Evolutionary conservation across 2,113 vertebrate species (phyloP), one percentile per base, ranked within the genome.

Genomic region (Microcebus jonahi): DNA sequence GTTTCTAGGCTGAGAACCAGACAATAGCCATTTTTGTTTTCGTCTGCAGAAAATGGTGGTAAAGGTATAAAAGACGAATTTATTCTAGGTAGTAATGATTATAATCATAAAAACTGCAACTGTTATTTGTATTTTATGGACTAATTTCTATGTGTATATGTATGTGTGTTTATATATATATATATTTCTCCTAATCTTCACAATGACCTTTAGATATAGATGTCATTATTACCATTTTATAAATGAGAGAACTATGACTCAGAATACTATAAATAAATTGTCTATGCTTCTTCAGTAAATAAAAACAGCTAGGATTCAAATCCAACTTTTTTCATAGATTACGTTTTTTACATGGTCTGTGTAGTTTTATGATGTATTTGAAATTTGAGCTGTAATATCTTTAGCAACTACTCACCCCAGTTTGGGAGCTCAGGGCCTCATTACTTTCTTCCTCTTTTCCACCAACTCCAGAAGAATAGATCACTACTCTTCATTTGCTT

Each of bases 1-100:
- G 11, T 96, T 97, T 95, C 57, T 79, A 73, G 42, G 20, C 39
- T 90, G 63, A 57, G 84, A 77, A 95, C 29, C 15, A 57, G n/a
- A 21, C 92, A 34, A 0, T 34, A 57, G 65, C 2, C 39, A 70
- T 31, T 95, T 61, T 50, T 61, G 29, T 94, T 91, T 75, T 25
- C 39, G 61, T 83, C 59, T 92, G 17, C 50, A 87, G 63, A 90
- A 25, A 53, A n/a, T 87, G 53, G 11, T 76, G 70, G 2, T 48
- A 86, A 71, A 23, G 18, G 6, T 45, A 39, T 48, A 27, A 1
- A 95, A 67, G 48, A 81, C n/a, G 42, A 42, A 42, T 42, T 93
- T 39, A 61, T n/a, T 6, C 34, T n/a, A 70, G 21, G 25, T 77
- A 90, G 20, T 61, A 76, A n/a, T 88, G 20, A 59, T 83, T 88